These are phyloP conservation scores for Crocallis elinguaria DNA, from an alignment of 2,888 invertebrate species.

Conservation along the genomic window DNA sequence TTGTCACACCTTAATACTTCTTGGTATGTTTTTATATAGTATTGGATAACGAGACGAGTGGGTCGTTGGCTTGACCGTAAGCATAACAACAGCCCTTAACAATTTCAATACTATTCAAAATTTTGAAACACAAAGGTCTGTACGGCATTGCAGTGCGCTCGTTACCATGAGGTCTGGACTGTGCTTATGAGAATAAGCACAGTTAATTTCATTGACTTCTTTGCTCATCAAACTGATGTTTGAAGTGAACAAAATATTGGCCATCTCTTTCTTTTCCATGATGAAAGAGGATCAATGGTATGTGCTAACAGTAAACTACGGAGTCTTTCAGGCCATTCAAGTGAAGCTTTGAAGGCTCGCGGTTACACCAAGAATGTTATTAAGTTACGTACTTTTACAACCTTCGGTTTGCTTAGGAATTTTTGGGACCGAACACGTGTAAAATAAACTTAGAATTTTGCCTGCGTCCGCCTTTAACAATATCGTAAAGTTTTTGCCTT, in stretches of 20 bases:
- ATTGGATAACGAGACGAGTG: no score
- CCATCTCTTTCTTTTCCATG: slow-evolving; percentile 21
- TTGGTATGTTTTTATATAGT: no score
- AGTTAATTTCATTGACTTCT: no score
- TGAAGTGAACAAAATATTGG: slow-evolving; percentile 16
- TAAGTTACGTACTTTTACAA: slow-evolving; percentile 54
- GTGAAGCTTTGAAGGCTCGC: slow-evolving; percentile 45
- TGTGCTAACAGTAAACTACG: slow-evolving; percentile 46
- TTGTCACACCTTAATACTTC: no score
- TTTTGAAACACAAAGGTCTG: no score
- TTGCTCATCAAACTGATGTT: background rate
- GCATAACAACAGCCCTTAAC: no score
- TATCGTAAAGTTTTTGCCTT: slow-evolving; percentile 8
- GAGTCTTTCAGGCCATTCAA: slow-evolving; percentile 43
- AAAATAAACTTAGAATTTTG: slow-evolving; percentile 43
- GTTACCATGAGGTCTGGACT: no score
- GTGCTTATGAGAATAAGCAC: no score
- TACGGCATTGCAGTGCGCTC: no score
- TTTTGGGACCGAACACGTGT: slow-evolving; percentile 35
- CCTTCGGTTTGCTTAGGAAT: slow-evolving; percentile 48
- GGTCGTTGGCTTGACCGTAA: no score
- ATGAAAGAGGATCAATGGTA: slow-evolving; percentile 41
- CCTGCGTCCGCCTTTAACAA: slow-evolving; percentile 9
- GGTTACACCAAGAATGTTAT: slow-evolving; percentile 52
- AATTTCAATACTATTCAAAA: no score